Conservation (phyloP, 2,797 vertebrate species). For the Dromococcyx pavoninus region DNA sequence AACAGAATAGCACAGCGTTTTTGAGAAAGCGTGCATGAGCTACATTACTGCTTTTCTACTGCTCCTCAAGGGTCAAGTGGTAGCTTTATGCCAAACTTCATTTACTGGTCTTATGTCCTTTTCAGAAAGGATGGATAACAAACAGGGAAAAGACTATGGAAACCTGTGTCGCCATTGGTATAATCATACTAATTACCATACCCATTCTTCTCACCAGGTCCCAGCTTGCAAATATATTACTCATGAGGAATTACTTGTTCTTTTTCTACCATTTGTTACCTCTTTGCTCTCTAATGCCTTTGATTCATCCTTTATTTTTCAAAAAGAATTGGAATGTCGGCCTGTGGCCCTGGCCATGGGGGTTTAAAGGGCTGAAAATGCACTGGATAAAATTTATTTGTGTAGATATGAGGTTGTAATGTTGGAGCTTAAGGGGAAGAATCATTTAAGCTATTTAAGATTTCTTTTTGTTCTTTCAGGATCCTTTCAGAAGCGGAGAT, state of each 20-base stretch:
- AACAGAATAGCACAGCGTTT: neutral
- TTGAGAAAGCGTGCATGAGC: neutral
- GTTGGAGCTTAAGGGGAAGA: neutral
- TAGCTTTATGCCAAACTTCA: neutral
- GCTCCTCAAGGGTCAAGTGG: neutral
- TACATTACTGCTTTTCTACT: neutral
- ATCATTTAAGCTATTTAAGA: conserved; percentile 5
- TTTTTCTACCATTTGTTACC: neutral
- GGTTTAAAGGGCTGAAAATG: neutral
- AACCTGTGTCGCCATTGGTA: neutral
- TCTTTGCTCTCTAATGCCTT: neutral
- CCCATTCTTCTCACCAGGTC: neutral
- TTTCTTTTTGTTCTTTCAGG: conserved; percentile 77
- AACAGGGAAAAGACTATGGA: neutral
- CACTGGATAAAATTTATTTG: neutral
- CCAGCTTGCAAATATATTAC: neutral
- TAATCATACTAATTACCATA: neutral
- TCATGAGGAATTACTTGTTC: neutral
- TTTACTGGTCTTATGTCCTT: neutral
- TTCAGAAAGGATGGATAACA: neutral
- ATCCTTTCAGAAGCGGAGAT: conserved; percentile 94
- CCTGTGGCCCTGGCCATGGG: neutral
- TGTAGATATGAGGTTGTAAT: neutral
- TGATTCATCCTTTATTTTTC: conserved; percentile 16
- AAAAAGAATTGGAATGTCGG: neutral